phyloP scores from a whole-genome alignment of 2,113 vertebrate genomes.

The Anolis carolinensis region DNA sequence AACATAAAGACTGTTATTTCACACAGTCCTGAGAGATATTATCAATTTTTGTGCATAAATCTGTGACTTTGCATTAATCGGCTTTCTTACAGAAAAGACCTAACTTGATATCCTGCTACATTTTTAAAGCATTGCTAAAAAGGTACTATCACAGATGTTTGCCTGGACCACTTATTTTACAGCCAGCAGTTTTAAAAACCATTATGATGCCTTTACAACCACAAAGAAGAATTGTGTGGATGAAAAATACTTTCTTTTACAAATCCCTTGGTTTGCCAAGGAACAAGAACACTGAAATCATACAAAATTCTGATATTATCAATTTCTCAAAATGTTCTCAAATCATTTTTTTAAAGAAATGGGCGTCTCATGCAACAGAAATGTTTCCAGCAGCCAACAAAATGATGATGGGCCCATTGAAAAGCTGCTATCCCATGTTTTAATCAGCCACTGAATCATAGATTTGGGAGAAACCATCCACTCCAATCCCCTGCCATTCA shows the following conservation, averaged over 20 bases:
- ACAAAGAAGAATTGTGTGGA: background rate
- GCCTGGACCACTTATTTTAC: background rate
- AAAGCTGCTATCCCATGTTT: too few species aligned
- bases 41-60: constrained; percentile 13
- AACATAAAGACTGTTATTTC: background rate
- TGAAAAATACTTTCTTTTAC: background rate
- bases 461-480: too few species aligned
- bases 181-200: constrained; percentile 5
- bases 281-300: background rate
- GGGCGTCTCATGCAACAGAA: too few species aligned
- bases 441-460: too few species aligned
- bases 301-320: background rate
- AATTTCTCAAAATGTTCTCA: too few species aligned
- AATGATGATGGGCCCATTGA: too few species aligned
- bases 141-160: background rate
- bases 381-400: too few species aligned
- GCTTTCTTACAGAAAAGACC: constrained; percentile 44
- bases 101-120: constrained; percentile 5
- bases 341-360: too few species aligned
- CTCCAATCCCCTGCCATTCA: too few species aligned
- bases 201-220: background rate
- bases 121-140: constrained; percentile 16
- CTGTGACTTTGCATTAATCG: constrained; percentile 34
- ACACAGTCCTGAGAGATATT: constrained; percentile 57
- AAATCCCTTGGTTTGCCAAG: constrained; percentile 5